Conservation (phyloP, 2,888 invertebrate genomes). For the Eupithecia subfuscata region DNA sequence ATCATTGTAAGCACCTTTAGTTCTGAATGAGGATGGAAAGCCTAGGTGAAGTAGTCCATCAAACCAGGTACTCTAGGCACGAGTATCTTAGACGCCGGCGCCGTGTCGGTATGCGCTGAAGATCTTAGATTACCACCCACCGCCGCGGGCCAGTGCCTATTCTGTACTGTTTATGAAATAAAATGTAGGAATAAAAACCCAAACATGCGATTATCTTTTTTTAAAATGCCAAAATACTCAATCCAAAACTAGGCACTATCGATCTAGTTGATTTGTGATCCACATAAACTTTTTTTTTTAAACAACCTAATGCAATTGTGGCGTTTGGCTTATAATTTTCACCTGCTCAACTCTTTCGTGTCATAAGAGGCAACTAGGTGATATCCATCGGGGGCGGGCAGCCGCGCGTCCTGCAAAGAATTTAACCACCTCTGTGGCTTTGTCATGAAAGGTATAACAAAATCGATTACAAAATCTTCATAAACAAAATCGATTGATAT, state of each 20-base stretch:
- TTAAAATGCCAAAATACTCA: neutral
- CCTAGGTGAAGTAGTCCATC: conserved; percentile 9
- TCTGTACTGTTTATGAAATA: neutral
- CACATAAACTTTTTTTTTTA: too few relatives aligned
- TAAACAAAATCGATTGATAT: too few relatives aligned
- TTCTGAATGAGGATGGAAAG: neutral
- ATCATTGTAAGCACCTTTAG: neutral
- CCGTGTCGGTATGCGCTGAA: conserved; percentile 50
- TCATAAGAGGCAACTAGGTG: too few relatives aligned
- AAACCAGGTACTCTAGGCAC: neutral
- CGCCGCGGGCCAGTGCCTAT: conserved; percentile 29
- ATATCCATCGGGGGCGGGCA: too few relatives aligned
- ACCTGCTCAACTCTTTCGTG: neutral
- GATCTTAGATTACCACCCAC: conserved; percentile 60
- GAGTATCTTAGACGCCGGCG: conserved; percentile 39
- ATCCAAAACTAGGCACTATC: too few relatives aligned
- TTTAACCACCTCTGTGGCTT: neutral
- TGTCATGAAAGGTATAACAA: too few relatives aligned
- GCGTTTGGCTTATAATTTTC: too few relatives aligned
- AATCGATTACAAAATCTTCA: too few relatives aligned
- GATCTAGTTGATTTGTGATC: too few relatives aligned
- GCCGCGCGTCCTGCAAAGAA: too few relatives aligned
- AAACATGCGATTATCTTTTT: neutral
- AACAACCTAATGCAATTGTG: too few relatives aligned
- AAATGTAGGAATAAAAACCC: neutral